A percentile compares a stretch with the other conserved stretches of the same genome.
These are phyloP conservation scores for Tuberolachnus salignus DNA, from an alignment of 2,888 invertebrate species.

Conservation along the genomic window DNA sequence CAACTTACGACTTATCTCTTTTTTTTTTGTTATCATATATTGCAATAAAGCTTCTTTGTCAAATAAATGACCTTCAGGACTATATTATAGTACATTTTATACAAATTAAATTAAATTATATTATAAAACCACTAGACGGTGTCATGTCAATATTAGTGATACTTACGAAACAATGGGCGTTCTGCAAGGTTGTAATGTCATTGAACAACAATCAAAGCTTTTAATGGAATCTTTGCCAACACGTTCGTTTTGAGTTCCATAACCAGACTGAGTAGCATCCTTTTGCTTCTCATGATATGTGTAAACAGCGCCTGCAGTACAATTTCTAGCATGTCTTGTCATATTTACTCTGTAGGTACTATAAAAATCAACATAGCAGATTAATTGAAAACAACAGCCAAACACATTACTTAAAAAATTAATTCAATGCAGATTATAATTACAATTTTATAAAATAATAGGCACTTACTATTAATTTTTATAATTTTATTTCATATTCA, in stretches of 20 bases:
- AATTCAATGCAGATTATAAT: no score
- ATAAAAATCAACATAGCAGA: background rate
- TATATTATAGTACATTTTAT: conserved; percentile 60
- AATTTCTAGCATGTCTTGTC: conserved; percentile 97
- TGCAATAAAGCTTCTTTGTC: conserved; percentile 97
- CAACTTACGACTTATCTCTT: conserved; percentile 83
- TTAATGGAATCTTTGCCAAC: conserved; percentile 94
- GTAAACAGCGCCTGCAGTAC: conserved; percentile 97
- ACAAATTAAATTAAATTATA: conserved; percentile 19
- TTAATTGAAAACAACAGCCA: background rate
- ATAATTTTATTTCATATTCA: no score
- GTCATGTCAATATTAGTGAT: background rate
- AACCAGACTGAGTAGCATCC: conserved; percentile 92
- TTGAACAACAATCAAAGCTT: conserved; percentile 96
- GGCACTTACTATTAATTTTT: no score
- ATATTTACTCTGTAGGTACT: conserved; percentile 64
- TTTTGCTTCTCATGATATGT: conserved; percentile 97
- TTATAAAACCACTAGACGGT: background rate
- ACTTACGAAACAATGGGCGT: conserved; percentile 86
- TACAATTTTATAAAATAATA: no score
- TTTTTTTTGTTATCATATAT: conserved; percentile 93
- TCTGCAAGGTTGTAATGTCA: conserved; percentile 94
- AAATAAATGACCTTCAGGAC: conserved; percentile 88
- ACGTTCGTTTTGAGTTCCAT: conserved; percentile 83
- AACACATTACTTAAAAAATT: no score